phyloP scores from a whole-genome alignment of 1,140 invertebrate species.

The Platorchestia sp. region DNA sequence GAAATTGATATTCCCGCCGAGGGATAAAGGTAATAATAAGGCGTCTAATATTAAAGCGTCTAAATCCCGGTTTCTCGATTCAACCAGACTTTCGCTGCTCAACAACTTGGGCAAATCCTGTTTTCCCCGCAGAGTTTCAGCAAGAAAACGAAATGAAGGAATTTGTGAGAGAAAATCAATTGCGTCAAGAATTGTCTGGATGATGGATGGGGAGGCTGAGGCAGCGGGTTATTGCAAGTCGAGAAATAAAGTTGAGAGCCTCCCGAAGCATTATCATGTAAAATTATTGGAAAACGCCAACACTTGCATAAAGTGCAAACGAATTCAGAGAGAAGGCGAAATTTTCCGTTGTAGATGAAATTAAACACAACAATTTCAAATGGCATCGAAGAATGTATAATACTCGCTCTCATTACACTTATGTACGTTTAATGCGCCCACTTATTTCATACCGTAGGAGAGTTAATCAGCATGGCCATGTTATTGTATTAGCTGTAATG shows the following conservation, averaged over 20 bases:
- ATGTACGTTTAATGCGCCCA: too few species aligned
- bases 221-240: conserved; percentile 7
- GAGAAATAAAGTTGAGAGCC: neutral
- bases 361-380: too few species aligned
- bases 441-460: too few species aligned
- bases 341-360: neutral
- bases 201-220: neutral
- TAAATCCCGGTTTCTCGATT: neutral
- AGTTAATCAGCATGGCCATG: too few species aligned
- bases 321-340: neutral
- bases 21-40: neutral
- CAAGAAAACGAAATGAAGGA: neutral
- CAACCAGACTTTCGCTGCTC: neutral
- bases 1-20: too few species aligned
- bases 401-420: too few species aligned
- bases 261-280: neutral
- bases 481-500: too few species aligned
- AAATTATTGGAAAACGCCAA: neutral
- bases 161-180: conserved; percentile 18
- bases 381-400: too few species aligned
- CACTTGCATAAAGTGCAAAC: neutral
- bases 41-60: neutral
- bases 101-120: neutral
- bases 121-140: neutral
- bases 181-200: neutral